Evolutionary conservation across 2,888 invertebrate genomes (phyloP), one percentile per base, ranked within the genome.

Genomic region (Nudaria mundana): DNA sequence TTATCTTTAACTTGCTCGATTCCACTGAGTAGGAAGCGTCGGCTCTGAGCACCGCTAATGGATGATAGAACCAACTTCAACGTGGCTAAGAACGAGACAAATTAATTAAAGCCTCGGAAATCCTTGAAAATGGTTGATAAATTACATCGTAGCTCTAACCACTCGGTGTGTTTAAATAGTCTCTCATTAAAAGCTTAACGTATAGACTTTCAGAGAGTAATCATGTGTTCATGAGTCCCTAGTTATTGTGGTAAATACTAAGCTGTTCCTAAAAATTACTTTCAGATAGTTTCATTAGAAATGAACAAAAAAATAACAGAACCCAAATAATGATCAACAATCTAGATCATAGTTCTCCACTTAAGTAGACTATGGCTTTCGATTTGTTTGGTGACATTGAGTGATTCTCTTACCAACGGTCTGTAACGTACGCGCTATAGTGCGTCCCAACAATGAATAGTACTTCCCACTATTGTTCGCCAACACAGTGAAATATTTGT

Each of bases 331-430:
- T 65, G 66, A 71, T 65, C 78, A 69, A 77, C 81, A 66, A 61
- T 66, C 61, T 73, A 57, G 55, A 76, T 78, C 66, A 70, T 63
- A 61, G 71, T 75, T 68, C 75, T 71, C 72, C 66, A 77, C 76
- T 81, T 83, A 76, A 76, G 74, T 72, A 57, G 66, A 58, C 59
- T 60, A 66, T 63, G 60, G 53, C 57, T 65, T 61, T 69, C 62
- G 62, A 56, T 63, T 64, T 62, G 56, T 61, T 67, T 64, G 70
- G 75, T 73, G 75, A 67, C 67, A 56, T 69, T 75, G 81, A 84
- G 71, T 75, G 81, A 86, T 86, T 83, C 78, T 80, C 68, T 68
- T 72, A 68, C 76, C 82, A 81, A 84, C 82, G 74, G 61, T 57
- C 58, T 59, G 64, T 67, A 71, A 72, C 71, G 58, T 62, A 58